Percentiles rank a stretch among this genome's conserved stretches.
These are phyloP conservation scores for Anolis sagrei DNA, from an alignment of 2,113 vertebrate species.

Conservation along the genomic window DNA sequence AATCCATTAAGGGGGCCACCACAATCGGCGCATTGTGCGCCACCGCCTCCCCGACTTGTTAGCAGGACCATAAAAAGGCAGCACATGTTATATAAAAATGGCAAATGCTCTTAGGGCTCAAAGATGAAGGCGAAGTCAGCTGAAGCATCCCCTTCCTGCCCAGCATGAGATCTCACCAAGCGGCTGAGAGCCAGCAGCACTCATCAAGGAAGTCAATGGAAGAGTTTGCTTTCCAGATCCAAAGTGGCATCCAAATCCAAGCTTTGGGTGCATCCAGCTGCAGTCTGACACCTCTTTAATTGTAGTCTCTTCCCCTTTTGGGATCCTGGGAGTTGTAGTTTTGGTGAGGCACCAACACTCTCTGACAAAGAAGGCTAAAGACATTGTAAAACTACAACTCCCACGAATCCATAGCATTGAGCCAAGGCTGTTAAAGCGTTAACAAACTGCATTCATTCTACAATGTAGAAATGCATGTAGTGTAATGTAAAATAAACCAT, in stretches of 20 bases:
- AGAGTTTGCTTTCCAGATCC: background rate
- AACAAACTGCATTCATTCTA: too few species aligned
- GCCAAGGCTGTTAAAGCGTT: too few species aligned
- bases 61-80: conserved; percentile 46
- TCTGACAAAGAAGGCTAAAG: too few species aligned
- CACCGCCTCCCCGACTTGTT: conserved; percentile 20
- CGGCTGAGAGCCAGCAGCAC: background rate
- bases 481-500: too few species aligned
- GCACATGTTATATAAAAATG: conserved; percentile 52
- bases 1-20: background rate
- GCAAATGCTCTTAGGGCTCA: conserved; percentile 18
- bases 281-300: too few species aligned
- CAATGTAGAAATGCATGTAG: too few species aligned
- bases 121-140: conserved; percentile 43
- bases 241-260: rapidly evolving
- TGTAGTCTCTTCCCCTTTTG: too few species aligned
- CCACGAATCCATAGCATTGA: too few species aligned
- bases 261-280: background rate
- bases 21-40: conserved; percentile 51
- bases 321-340: too few species aligned
- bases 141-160: background rate
- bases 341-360: too few species aligned
- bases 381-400: too few species aligned
- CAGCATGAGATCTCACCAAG: background rate
- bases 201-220: background rate